Evolutionary conservation across 2,888 invertebrate species (phyloP).

Genomic region (Lasioglossum oenotherae): DNA sequence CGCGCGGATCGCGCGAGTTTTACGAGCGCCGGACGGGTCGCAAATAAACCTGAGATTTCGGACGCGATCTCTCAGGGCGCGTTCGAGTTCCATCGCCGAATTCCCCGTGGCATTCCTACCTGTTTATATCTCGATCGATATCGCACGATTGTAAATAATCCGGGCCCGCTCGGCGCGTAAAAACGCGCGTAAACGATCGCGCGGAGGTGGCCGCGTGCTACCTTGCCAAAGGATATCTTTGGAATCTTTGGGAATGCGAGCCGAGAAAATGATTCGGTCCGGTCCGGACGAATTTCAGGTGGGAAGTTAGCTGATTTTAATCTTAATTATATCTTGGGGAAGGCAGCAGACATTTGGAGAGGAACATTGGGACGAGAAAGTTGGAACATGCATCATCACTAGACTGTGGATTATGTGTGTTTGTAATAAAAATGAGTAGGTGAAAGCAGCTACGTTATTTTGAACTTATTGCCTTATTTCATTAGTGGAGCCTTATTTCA

Average conservation of each 20-base stretch:
- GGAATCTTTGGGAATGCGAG: conserved; percentile 17
- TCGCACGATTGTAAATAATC: conserved; percentile 76
- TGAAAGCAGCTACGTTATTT: background rate
- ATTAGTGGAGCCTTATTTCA: background rate
- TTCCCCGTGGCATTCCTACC: conserved; percentile 29
- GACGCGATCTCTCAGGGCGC: conserved; percentile 21
- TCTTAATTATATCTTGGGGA: background rate
- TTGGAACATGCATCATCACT: background rate
- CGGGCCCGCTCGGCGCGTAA: conserved; percentile 66
- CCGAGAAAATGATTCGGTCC: background rate
- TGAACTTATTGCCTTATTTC: too few species aligned
- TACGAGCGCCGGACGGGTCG: conserved; percentile 41
- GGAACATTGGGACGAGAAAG: conserved; percentile 3
- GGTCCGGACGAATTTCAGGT: conserved; percentile 21
- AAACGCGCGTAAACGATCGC: conserved; percentile 65
- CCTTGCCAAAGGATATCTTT: background rate
- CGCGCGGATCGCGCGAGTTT: conserved; percentile 58
- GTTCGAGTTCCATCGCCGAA: conserved; percentile 47
- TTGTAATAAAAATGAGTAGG: background rate
- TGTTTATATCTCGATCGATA: conserved; percentile 71
- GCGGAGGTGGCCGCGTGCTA: conserved; percentile 12
- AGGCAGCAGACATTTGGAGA: background rate
- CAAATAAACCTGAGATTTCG: conserved; percentile 52
- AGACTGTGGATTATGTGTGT: background rate
- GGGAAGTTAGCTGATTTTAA: background rate